Percentiles rank a stretch among this genome's conserved stretches.
phyloP scores from a whole-genome alignment of 2,888 invertebrate genomes.

The Brenthis daphne region DNA sequence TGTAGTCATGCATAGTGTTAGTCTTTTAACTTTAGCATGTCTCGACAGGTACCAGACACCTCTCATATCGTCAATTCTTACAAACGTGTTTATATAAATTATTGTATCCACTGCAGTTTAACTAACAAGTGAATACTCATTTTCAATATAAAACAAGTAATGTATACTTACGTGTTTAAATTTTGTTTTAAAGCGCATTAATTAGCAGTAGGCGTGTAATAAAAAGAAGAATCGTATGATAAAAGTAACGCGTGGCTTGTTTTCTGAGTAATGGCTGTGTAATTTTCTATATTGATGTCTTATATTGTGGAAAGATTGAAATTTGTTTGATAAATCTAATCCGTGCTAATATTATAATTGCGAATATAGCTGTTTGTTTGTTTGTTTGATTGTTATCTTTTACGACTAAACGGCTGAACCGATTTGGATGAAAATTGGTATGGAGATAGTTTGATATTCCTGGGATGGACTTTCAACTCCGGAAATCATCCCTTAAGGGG shows the following conservation, averaged over 20 bases:
- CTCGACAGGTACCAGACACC: conserved; percentile 50
- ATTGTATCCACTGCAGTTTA: conserved; percentile 31
- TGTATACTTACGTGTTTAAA: not conserved
- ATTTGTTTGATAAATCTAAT: not conserved
- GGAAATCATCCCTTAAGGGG: too few species aligned
- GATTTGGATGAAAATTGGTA: too few species aligned
- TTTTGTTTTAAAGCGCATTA: not conserved
- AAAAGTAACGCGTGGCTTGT: conserved; percentile 34
- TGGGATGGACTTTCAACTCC: too few species aligned
- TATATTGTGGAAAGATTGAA: conserved; percentile 13
- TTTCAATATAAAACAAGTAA: not conserved
- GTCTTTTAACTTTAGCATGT: conserved; percentile 48
- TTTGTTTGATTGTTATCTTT: too few species aligned
- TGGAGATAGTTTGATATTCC: too few species aligned
- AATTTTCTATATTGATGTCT: conserved; percentile 34
- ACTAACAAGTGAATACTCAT: not conserved
- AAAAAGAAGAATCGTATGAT: conserved; percentile 38
- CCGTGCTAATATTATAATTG: too few species aligned
- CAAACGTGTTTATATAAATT: not conserved
- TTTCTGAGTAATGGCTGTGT: conserved; percentile 44
- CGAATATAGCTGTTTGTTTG: too few species aligned
- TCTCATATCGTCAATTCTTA: conserved; percentile 28
- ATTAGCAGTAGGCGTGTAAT: not conserved
- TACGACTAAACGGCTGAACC: too few species aligned
- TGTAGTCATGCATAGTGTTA: too few species aligned